Percentiles rank a stretch among this genome's conserved stretches.
These are phyloP conservation scores for Zophobas morio DNA, from an alignment of 1,140 invertebrate species.

Conservation along the genomic window DNA sequence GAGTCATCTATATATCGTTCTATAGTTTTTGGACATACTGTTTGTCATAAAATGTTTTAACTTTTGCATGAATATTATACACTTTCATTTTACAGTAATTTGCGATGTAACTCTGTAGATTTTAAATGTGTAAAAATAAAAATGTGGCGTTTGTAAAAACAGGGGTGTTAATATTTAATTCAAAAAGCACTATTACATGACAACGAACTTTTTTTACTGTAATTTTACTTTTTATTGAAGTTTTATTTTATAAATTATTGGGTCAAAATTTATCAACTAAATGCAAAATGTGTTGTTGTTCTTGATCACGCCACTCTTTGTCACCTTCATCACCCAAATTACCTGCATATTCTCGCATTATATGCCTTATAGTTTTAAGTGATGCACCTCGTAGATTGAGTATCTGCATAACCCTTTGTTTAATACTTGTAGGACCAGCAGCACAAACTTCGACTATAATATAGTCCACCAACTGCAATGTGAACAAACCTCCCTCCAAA, in stretches of 20 bases:
- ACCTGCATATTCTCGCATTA: conserved; percentile 97
- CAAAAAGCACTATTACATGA: too few species aligned
- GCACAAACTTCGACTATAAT: conserved; percentile 95
- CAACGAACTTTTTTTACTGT: too few species aligned
- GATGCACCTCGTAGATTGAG: conserved; percentile 91
- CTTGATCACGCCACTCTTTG: conserved; percentile 86
- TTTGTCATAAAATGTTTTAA: too few species aligned
- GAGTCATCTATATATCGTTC: too few species aligned
- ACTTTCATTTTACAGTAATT: too few species aligned
- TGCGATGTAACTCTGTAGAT: too few species aligned
- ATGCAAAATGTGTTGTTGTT: conserved; percentile 93
- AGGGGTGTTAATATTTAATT: too few species aligned
- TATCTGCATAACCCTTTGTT: conserved; percentile 91
- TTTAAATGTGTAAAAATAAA: too few species aligned
- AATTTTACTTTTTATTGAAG: too few species aligned
- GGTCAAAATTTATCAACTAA: conserved; percentile 94
- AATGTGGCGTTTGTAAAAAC: too few species aligned
- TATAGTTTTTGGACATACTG: too few species aligned
- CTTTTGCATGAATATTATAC: too few species aligned
- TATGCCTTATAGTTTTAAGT: conserved; percentile 93
- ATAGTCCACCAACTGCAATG: conserved; percentile 95
- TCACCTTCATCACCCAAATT: conserved; percentile 93
- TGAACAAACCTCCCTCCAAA: conserved; percentile 94
- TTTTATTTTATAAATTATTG: background rate
- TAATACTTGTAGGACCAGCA: conserved; percentile 81